phyloP scores from a whole-genome alignment of 2,797 vertebrate genomes.

The Pygocentrus nattereri region DNA sequence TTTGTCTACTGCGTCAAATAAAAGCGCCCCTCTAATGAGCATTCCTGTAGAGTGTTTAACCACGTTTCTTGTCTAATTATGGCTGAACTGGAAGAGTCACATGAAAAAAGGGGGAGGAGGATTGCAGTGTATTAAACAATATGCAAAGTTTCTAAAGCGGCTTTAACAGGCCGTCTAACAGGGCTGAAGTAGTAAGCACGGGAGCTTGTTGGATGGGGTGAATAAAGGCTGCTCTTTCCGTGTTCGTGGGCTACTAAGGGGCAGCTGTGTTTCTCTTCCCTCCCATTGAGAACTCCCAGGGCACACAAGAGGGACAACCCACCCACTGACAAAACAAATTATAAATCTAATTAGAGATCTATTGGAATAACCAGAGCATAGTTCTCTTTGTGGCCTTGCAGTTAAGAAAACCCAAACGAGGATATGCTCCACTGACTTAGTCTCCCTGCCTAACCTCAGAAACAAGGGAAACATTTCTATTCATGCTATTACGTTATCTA shows the following conservation, averaged over 20 bases:
- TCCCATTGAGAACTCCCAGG: slow-evolving; percentile 39
- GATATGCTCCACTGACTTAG: slow-evolving; percentile 12
- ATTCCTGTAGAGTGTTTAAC: not conserved
- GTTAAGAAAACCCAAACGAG: slow-evolving; percentile 61
- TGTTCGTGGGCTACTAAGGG: slow-evolving; percentile 45
- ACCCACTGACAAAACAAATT: slow-evolving; percentile 58
- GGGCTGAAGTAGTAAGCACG: not conserved
- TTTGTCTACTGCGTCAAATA: not conserved
- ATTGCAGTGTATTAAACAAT: not conserved
- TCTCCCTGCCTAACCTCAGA: not conserved
- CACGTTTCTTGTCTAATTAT: not conserved
- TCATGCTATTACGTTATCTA: slow-evolving; percentile 17
- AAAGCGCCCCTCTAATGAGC: not conserved
- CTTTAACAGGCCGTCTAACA: not conserved
- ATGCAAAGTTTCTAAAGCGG: not conserved
- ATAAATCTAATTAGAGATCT: slow-evolving; percentile 73
- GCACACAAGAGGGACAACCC: slow-evolving; percentile 26
- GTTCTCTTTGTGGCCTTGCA: slow-evolving; percentile 63
- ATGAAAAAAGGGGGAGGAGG: not conserved
- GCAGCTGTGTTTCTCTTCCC: slow-evolving; percentile 48
- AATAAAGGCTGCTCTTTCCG: slow-evolving; percentile 31
- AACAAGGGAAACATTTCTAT: slow-evolving; percentile 16
- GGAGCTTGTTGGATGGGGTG: slow-evolving; percentile 2
- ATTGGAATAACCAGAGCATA: slow-evolving; percentile 77
- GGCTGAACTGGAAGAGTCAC: not conserved